Evolutionary conservation across 1,140 invertebrate genomes (phyloP).

Genomic region (Liolophura sinensis): DNA sequence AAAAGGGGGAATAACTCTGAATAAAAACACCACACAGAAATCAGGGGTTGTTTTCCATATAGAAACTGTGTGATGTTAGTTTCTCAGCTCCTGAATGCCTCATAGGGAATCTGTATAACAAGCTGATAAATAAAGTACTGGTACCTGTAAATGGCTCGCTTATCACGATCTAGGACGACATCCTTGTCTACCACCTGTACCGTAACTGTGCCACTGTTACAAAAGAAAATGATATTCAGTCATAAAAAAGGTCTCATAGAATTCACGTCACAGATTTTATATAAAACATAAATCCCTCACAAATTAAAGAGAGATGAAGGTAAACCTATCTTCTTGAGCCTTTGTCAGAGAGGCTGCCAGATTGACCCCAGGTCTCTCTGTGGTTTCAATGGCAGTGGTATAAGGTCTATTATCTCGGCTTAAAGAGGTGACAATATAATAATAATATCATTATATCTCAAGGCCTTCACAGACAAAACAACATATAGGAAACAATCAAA

Average conservation of each 20-base stretch:
- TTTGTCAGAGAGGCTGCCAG: too few relatives aligned
- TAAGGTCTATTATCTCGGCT: too few relatives aligned
- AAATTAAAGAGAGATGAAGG: slow-evolving; percentile 4
- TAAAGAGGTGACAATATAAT: too few relatives aligned
- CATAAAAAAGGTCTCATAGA: slow-evolving; percentile 4
- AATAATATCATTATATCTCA: too few relatives aligned
- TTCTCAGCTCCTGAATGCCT: not conserved
- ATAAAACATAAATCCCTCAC: slow-evolving; percentile 13
- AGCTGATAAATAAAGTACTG: not conserved
- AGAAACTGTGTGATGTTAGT: too few relatives aligned
- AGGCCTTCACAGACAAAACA: too few relatives aligned
- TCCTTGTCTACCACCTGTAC: slow-evolving; percentile 12
- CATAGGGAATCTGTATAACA: not conserved
- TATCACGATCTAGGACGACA: slow-evolving; percentile 25
- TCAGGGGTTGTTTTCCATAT: too few relatives aligned
- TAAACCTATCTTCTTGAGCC: too few relatives aligned
- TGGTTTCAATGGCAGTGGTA: too few relatives aligned
- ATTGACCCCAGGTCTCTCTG: too few relatives aligned
- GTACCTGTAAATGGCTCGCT: slow-evolving; percentile 37
- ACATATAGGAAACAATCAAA: too few relatives aligned
- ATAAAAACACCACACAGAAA: not conserved
- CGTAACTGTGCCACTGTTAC: slow-evolving; percentile 2
- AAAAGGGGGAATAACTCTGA: not conserved
- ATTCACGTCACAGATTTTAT: not conserved
- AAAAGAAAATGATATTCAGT: slow-evolving; percentile 5